phyloP scores from a whole-genome alignment of 2,888 invertebrate species.

The Catonia carolina region DNA sequence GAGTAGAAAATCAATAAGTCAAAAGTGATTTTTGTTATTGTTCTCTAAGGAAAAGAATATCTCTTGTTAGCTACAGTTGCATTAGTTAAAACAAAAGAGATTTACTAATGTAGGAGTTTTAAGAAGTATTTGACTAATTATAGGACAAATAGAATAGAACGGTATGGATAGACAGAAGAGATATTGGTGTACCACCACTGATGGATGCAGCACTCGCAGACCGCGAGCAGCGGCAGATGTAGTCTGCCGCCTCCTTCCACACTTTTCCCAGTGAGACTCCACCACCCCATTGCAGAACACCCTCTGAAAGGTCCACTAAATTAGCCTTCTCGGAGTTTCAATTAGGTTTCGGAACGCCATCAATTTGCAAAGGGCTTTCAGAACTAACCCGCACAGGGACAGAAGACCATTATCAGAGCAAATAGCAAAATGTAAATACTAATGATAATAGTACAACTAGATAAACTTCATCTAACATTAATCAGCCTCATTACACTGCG shows the following conservation, averaged over 20 bases:
- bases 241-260: no score
- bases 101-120: no score
- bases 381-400: not conserved
- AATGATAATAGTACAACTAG: conserved; percentile 7
- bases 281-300: no score
- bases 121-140: no score
- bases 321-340: conserved; percentile 13
- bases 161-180: not conserved
- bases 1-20: no score
- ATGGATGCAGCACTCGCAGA: conserved; percentile 1
- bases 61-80: no score
- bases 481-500: not conserved
- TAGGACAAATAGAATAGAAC: not conserved
- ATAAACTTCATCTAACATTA: conserved; percentile 8
- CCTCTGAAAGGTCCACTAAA: conserved; percentile 13
- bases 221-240: no score
- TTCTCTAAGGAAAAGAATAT: no score
- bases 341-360: conserved; percentile 10
- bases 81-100: no score
- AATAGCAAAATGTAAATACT: conserved; percentile 8
- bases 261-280: no score
- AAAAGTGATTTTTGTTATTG: no score
- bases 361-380: conserved; percentile 13
- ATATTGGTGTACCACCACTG: conserved; percentile 8
- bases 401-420: conserved; percentile 8